Evolutionary conservation across 2,113 vertebrate species (phyloP).

Genomic region (Actenoides lindsayi): DNA sequence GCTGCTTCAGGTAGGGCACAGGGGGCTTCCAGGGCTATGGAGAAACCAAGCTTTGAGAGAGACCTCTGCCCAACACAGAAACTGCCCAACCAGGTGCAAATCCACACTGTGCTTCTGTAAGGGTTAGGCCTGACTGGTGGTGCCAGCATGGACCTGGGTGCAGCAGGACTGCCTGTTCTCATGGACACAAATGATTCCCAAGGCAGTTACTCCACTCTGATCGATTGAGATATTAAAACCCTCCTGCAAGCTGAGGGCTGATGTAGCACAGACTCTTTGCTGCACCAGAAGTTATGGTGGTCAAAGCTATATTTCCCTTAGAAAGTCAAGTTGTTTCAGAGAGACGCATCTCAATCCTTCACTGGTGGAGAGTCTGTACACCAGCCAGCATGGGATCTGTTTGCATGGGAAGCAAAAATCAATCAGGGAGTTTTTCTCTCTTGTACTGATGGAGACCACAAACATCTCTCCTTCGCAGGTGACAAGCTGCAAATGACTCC

Average conservation of each 20-base stretch:
- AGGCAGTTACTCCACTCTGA: background rate
- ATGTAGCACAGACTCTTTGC: background rate
- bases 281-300: background rate
- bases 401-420: background rate
- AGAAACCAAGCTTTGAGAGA: background rate
- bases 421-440: background rate
- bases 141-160: accelerated
- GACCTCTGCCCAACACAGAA: background rate
- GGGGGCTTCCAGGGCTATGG: background rate
- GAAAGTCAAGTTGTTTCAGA: background rate
- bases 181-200: accelerated
- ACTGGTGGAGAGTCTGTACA: background rate
- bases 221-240: background rate
- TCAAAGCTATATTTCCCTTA: background rate
- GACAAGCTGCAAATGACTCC: background rate
- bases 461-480: background rate
- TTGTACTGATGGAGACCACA: background rate
- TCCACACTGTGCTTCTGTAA: background rate
- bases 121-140: background rate
- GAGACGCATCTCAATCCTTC: background rate
- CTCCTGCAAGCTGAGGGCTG: background rate
- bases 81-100: background rate
- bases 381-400: background rate
- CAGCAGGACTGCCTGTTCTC: background rate
- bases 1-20: background rate